Base-by-base conservation (phyloP, 2,888 invertebrate genomes). In the Orthosia incerta region DNA sequence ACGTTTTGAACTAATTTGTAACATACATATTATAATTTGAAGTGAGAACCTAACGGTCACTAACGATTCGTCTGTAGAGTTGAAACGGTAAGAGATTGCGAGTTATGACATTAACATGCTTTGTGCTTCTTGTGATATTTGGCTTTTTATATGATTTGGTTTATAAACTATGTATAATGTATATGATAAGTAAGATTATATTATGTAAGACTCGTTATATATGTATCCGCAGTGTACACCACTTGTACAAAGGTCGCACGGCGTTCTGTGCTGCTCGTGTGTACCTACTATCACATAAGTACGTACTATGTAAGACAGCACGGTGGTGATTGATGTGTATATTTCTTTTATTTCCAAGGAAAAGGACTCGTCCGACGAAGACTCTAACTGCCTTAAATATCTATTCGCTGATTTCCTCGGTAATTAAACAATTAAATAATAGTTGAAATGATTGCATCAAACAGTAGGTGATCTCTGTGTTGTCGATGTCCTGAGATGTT, bases 301-400 rank as follows among this genome's bases (percentile, higher is more conserved):
- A 71, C 65, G 76, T 81, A 75, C 72, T 75, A 15, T 63, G 68
- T 71, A 76, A 68, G 77, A 71, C 76, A 59, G 69, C 81, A 82
- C 81, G 70, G 79, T 74, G 88, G 86, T 89, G 88, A 93, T 89
- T 94, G 87, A 94, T 89, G 87, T 92, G 87, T 93, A 87, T 91
- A 87, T 89, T 93, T 94, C 81, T 94, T 93, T 90, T 93, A 91
- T 94, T 90, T 88, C 92, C 87, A 94, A 95, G 95, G 95, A 94
- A 91, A 91, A 92, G 94, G 94, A 93, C 88, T 93, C 95, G 89
- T 95, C 95, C 92, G 95, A 95, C 90, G 95, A 95, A 91, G 95
- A 97, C 95, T 96, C 97, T 96, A 97, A 97, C 97, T 97, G 97
- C 97, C 97, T 97, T 95, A 97, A 97, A 97, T 97, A 97, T 95